Evolutionary conservation across 2,888 invertebrate genomes (phyloP), one percentile per base, ranked within the genome.

Genomic region (Tuta absoluta): DNA sequence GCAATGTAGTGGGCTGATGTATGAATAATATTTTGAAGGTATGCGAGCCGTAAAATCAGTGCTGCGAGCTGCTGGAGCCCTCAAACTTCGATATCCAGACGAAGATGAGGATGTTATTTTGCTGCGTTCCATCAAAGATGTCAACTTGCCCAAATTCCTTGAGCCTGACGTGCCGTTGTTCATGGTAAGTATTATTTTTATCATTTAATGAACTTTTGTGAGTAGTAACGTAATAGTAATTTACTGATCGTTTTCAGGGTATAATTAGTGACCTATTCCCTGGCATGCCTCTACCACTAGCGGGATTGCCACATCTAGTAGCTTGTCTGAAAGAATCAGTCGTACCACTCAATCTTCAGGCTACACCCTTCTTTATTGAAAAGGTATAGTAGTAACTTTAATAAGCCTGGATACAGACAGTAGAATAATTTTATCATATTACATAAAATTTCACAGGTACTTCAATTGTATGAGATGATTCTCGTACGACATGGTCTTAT

Each of bases 11-110:
- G n/a, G n/a, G n/a, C n/a, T n/a, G n/a, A n/a, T n/a, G n/a, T n/a
- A n/a, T n/a, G n/a, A n/a, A n/a, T 14, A 2, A 24, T 24, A 12
- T 21, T 53, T 11, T 12, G 21, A 21, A 94, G 94, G 96, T 8
- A 98, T 99, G 98, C 92, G 99, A 68, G 98, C 98, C 0, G 98
- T 99, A 0, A 98, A 98, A 79, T 96, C 97, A 0, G 98, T 99
- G 0, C 85, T 99, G 51, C 95, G 96, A 65, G 98, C 98, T 0
- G 98, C 98, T 0, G 98, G 97, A 11, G 97, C 97, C 49, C 87
- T 98, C 23, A 98, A 98, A 81, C 88, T 98, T 28, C 95, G 97
- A 60, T 98, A 97, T 83, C 97, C 97, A 0, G 94, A 96, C 57
- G 97, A 98, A 79, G 93, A 95, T 51, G 98, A 99, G 85, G 97